A percentile compares a stretch with the other conserved stretches of the same genome.
These are phyloP conservation scores for Eulemur macaco DNA, from an alignment of 2,113 vertebrate genomes.

Conservation along the genomic window DNA sequence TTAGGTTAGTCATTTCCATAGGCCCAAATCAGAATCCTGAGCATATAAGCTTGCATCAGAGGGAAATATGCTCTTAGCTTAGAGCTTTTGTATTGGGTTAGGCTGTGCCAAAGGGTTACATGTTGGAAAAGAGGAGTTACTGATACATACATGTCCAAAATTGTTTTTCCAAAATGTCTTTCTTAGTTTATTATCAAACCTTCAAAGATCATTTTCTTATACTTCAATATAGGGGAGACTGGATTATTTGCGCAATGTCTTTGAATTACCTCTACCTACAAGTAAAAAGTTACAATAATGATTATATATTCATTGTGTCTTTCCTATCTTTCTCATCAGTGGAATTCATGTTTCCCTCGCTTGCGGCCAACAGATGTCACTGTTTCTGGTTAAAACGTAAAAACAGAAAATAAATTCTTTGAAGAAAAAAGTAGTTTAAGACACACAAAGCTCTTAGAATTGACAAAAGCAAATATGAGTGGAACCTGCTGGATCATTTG, in stretches of 20 bases:
- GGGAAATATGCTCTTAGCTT: background rate
- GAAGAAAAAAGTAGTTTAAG: background rate
- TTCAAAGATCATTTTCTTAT: background rate
- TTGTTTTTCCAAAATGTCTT: background rate
- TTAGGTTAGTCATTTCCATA: background rate
- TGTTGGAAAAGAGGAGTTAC: background rate
- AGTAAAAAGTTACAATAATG: background rate
- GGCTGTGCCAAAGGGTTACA: background rate
- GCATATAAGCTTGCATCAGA: background rate
- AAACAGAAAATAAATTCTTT: background rate
- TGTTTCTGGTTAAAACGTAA: constrained; percentile 23
- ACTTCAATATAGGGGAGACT: background rate
- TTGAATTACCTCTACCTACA: background rate
- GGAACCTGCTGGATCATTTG: background rate
- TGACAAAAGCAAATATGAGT: background rate
- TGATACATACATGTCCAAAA: background rate
- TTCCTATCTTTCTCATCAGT: background rate
- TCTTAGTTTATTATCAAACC: background rate
- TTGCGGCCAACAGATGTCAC: constrained; percentile 16
- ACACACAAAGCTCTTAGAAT: background rate
- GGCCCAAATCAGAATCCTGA: background rate
- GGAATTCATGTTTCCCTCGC: background rate
- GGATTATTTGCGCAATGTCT: background rate
- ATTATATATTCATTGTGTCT: background rate
- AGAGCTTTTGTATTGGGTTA: background rate